These are phyloP conservation scores for Sericinus montela DNA, from an alignment of 2,888 invertebrate genomes.

Conservation along the genomic window DNA sequence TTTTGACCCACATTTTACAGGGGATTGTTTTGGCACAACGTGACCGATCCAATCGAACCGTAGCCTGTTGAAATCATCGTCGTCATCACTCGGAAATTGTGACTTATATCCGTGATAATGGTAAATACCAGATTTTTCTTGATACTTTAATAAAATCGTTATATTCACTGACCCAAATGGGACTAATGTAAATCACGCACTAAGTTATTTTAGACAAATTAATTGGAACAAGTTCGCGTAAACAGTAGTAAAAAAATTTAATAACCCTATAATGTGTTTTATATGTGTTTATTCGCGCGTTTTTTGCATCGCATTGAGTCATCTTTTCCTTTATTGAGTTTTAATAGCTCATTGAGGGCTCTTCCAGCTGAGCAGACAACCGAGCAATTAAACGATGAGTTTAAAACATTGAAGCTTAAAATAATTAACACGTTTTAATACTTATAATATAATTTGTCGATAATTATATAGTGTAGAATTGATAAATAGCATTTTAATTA, in stretches of 20 bases:
- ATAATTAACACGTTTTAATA: not conserved
- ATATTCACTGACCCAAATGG: too few relatives aligned
- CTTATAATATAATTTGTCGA: too few relatives aligned
- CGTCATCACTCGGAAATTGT: too few relatives aligned
- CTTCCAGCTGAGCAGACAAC: not conserved
- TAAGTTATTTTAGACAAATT: not conserved
- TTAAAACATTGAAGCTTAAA: not conserved
- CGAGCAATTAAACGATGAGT: constrained; percentile 1
- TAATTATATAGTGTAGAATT: too few relatives aligned
- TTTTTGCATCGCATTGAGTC: not conserved
- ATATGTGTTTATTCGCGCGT: not conserved
- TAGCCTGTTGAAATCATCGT: too few relatives aligned
- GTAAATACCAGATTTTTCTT: too few relatives aligned
- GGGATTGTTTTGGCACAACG: too few relatives aligned
- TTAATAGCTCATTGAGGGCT: constrained; percentile 5
- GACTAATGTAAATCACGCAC: not conserved
- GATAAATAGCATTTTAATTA: too few relatives aligned
- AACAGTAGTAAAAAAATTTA: not conserved
- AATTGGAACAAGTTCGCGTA: not conserved
- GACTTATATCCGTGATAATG: too few relatives aligned
- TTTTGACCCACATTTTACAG: too few relatives aligned
- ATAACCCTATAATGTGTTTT: not conserved
- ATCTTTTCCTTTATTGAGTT: not conserved
- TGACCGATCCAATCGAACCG: too few relatives aligned
- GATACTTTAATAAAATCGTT: too few relatives aligned